Evolutionary conservation across 1,140 invertebrate genomes (phyloP), one percentile per base, ranked within the genome.

Genomic region (Pogonus chalceus): DNA sequence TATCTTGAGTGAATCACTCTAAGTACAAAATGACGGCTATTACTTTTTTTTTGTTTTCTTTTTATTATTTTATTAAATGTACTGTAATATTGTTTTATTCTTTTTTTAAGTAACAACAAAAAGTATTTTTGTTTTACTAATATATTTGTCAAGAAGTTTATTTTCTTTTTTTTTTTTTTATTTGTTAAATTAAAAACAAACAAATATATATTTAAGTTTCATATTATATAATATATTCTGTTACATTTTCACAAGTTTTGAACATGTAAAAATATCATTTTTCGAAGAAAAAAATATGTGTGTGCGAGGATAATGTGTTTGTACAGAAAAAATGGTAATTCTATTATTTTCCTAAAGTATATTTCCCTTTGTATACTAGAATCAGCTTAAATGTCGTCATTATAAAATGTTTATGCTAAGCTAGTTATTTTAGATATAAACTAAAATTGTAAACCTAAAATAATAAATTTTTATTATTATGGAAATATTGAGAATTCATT

Each of bases 111-210:
- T n/a, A n/a, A n/a, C n/a, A n/a, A n/a, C n/a, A n/a, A 65, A 63
- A 66, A 66, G 59, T 69, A 64, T 63, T 66, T 65, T 64, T 3
- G 26, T 60, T 67, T 63, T 70, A 66, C 68, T 69, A 69, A 66
- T 70, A 69, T 65, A 65, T 69, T 61, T 62, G n/a, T n/a, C n/a
- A n/a, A 60, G 64, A 65, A 62, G 64, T 64, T 69, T 69, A 69
- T 68, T 68, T 67, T 65, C 62, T 60, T 70, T 68, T 70, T 67
- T 70, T 62, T 69, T 68, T 59, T 66, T 68, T 65, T 60, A 70
- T 70, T 71, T 70, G n/a, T n/a, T n/a, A n/a, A n/a, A n/a, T n/a
- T n/a, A n/a, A n/a, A n/a, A n/a, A n/a, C n/a, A n/a, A n/a, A n/a
- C n/a, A n/a, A n/a, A n/a, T n/a, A n/a, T n/a, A n/a, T n/a, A n/a